Base-by-base conservation (phyloP, 2,113 vertebrate genomes). In the Helogale parvula region DNA sequence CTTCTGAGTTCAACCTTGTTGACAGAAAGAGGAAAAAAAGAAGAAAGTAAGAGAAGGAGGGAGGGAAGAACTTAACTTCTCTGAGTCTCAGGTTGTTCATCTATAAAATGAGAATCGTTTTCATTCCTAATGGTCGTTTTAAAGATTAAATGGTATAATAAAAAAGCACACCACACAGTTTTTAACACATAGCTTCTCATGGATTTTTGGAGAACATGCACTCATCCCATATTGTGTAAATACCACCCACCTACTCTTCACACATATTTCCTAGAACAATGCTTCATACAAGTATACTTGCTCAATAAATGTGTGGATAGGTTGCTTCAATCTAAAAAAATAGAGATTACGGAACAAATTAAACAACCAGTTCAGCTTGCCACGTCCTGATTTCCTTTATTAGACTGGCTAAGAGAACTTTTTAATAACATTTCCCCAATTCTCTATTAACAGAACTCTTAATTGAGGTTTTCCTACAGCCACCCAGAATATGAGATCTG, bases 371-470 rank as follows among this genome's bases (percentile, higher is more conserved):
- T 63, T 89, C 66, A 72, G 15, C 45, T 96, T 96, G 13, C 54
- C 35, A 76, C 41, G 66, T 57, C 80, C 88, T 97, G 88, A 84
- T 96, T 90, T 77, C 80, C 63, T 72, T 89, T 89, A 82, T 77
- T 71, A 80, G 88, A 72, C 10, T 81, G n/a, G 85, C 35, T 85
- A 87, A 88, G 77, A 92, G 33, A 87, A 89, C 50, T 79, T 91
- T 85, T 85, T 45, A 80, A 82, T 93, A 87, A 76, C 54, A 88
- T 92, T 95, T 93, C 79, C 79, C 57, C 74, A 95, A 87, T 82
- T 96, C 68, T 92, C 50, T 91, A 66, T 83, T 94, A 95, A 93
- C 45, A 69, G 52, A 93, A 77, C 47, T 88, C 87, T 93, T 86
- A 60, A 52, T 25, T 65, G 84, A 94, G 81, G 31, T 27, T 50